Evolutionary conservation across 2,888 invertebrate genomes (phyloP), one percentile per base, ranked within the genome.

Genomic region (Ariolimax columbianus): DNA sequence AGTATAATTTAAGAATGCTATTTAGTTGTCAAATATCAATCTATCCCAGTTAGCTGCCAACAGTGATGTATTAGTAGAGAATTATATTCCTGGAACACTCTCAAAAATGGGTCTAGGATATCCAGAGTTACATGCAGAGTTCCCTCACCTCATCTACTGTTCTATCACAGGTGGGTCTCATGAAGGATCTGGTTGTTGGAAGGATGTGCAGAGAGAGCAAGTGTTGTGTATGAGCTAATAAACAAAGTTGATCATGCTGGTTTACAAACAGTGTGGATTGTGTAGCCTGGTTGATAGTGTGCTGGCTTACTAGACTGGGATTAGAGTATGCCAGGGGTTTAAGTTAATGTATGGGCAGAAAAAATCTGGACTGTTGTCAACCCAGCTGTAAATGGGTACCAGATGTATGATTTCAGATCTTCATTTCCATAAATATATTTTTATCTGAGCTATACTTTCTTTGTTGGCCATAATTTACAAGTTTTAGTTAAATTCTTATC

Each of bases 11-110:
- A 19, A 55, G 14, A 55, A 23, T 23, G 55, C 11, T 3, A 23
- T 7, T 19, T 23, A 17, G 36, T 55, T 40, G 19, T 3, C 19
- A 36, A 26, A 30, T 72, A 47, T 79, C 66, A 26, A 43, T 82
- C 72, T 78, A 63, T 75, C 79, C 88, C 96, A 97, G 89, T 94
- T 99, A 89, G 97, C 96, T 0, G 94, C 94, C 77, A 96, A 96
- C 91, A 96, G 97, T 92, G 99, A 99, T 95, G 96, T 99, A 14
- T 92, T 99, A 2, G 95, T 99, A 0, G 99, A 99, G 94, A 99
- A 99, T 94, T 99, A 97, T 94, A 95, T 99, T 0, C 98, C 99
- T 0, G 98, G 98, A 0, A 98, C 97, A 91, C 94, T 99, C 89
- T 95, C 96, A 26, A 87, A 93, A 83, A 95, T 97, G 86, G 96